A percentile compares a stretch with the other conserved stretches of the same genome.
These are phyloP conservation scores for Kryphioiulus occultus DNA, from an alignment of 2,888 invertebrate genomes.

Conservation along the genomic window DNA sequence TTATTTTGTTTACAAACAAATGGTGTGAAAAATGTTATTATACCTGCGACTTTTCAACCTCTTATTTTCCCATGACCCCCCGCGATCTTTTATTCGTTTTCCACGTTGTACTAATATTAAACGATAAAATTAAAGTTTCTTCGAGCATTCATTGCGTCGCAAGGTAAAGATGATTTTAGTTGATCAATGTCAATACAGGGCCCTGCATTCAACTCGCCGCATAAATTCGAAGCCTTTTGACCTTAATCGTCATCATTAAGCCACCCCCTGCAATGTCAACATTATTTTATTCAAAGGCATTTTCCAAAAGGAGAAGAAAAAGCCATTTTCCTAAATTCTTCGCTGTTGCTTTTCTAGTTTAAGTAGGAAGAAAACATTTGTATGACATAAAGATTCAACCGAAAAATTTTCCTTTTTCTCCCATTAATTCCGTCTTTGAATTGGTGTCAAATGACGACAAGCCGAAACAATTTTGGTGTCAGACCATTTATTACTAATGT, in stretches of 20 bases:
- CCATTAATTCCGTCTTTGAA: slow-evolving; percentile 4
- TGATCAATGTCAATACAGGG: slow-evolving; percentile 21
- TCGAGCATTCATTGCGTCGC: background rate
- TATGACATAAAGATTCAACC: slow-evolving; percentile 39
- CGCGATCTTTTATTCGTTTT: background rate
- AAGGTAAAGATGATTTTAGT: background rate
- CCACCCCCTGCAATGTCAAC: slow-evolving; percentile 36
- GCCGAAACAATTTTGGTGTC: slow-evolving; percentile 38
- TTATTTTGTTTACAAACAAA: slow-evolving; percentile 13
- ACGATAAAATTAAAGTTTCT: background rate
- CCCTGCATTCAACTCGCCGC: background rate
- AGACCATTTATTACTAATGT: slow-evolving; percentile 35
- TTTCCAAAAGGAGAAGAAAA: slow-evolving; percentile 16
- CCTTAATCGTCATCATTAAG: slow-evolving; percentile 32
- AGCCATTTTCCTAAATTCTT: slow-evolving; percentile 14
- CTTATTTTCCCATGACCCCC: background rate
- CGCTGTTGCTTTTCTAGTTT: slow-evolving; percentile 13
- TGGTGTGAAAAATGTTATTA: slow-evolving; percentile 15
- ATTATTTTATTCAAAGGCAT: background rate
- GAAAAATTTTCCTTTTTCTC: background rate
- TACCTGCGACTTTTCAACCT: background rate
- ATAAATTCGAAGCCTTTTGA: slow-evolving; percentile 4
- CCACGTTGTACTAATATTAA: background rate
- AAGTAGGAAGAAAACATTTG: slow-evolving; percentile 40
- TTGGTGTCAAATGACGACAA: slow-evolving; percentile 39